Conservation (phyloP, 2,888 invertebrate genomes). For the Leucophenga maculata region DNA sequence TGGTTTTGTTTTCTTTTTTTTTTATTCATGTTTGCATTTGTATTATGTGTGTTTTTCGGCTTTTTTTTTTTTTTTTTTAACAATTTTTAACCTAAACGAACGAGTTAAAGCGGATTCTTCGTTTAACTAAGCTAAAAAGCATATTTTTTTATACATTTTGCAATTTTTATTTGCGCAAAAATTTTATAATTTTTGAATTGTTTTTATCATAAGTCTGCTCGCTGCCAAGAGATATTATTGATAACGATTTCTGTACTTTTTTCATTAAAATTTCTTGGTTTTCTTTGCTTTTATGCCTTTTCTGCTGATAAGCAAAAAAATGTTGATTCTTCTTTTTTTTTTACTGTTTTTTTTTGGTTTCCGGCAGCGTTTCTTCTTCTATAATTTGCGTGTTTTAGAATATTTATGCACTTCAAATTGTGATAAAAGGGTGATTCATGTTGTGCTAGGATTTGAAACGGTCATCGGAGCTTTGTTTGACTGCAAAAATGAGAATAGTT, state of each 20-base stretch:
- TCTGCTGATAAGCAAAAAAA: conserved; percentile 1
- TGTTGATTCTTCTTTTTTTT: not conserved
- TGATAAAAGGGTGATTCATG: no score
- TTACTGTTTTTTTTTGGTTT: no score
- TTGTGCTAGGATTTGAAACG: no score
- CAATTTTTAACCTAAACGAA: conserved; percentile 10
- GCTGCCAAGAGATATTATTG: conserved; percentile 3
- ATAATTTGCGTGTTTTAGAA: no score
- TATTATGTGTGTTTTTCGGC: conserved; percentile 27
- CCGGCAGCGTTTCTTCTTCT: no score
- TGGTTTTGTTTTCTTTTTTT: conserved; percentile 5
- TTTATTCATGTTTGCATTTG: conserved; percentile 19
- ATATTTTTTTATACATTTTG: not conserved
- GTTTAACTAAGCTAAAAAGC: conserved; percentile 13
- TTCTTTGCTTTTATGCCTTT: not conserved
- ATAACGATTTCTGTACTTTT: conserved; percentile 1
- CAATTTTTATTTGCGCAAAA: not conserved
- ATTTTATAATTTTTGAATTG: not conserved
- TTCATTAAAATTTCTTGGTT: not conserved
- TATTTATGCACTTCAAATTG: no score
- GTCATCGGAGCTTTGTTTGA: no score
- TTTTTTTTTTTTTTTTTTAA: conserved; percentile 5
- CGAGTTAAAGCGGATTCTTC: conserved; percentile 32
- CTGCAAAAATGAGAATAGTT: no score
- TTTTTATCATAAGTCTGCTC: not conserved